A percentile compares a stretch with the other conserved stretches of the same genome.
Conservation (phyloP, 1,140 invertebrate genomes). For the Semibalanus balanoides region DNA sequence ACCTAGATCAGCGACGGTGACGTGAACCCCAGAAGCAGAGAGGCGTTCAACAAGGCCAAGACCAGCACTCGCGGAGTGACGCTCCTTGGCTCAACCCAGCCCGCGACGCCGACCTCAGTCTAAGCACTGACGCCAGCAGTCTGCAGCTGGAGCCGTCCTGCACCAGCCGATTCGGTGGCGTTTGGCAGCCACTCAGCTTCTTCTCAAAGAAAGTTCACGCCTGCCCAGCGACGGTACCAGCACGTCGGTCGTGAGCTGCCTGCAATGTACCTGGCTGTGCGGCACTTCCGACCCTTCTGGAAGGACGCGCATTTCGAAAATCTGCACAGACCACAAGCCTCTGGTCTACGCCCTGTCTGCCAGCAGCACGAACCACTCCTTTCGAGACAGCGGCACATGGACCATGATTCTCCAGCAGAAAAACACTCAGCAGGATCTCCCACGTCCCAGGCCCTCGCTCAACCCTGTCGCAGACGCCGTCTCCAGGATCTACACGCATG, state of each 20-base stretch:
- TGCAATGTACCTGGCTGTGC: conserved; percentile 19
- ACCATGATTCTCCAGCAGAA: conserved; percentile 7
- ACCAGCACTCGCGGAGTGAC: background rate
- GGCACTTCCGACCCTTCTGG: conserved; percentile 24
- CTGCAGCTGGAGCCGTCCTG: conserved; percentile 11
- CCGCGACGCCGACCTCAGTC: background rate
- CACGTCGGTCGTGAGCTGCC: conserved; percentile 20
- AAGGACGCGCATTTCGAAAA: conserved; percentile 22
- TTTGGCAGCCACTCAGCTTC: conserved; percentile 16
- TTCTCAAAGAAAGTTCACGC: conserved; percentile 13
- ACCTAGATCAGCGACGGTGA: background rate
- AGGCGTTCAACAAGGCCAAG: background rate
- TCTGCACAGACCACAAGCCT: conserved; percentile 25
- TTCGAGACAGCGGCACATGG: conserved; percentile 17
- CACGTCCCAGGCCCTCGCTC: conserved; percentile 12
- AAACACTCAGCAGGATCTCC: background rate
- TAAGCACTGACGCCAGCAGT: conserved; percentile 22
- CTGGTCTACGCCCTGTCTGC: conserved; percentile 21
- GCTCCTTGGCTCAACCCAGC: background rate
- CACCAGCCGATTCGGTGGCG: conserved; percentile 12
- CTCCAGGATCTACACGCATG: background rate
- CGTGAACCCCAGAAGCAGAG: background rate
- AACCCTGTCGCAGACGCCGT: conserved; percentile 16
- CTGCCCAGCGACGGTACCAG: conserved; percentile 14
- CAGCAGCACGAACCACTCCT: conserved; percentile 13